A percentile compares a stretch with the other conserved stretches of the same genome.
phyloP scores from a whole-genome alignment of 2,113 vertebrate species.

The Strigops habroptila region DNA sequence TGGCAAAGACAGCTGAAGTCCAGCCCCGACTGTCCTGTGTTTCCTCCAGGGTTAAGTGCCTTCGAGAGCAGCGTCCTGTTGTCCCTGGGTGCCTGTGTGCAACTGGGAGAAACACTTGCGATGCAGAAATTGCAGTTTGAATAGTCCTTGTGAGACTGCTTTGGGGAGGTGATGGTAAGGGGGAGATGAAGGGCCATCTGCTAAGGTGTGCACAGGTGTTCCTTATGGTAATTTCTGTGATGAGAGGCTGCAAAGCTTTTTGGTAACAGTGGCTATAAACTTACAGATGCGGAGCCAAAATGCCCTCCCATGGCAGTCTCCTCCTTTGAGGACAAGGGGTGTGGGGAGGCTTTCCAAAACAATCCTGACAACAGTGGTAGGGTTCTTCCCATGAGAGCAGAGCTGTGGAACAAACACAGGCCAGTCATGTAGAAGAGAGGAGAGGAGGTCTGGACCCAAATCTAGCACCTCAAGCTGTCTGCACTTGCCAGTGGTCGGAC shows the following conservation, averaged over 20 bases:
- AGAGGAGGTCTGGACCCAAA: background rate
- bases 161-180: background rate
- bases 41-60: background rate
- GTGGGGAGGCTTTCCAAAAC: background rate
- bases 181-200: background rate
- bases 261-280: background rate
- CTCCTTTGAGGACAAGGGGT: background rate
- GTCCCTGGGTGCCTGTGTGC: rapidly evolving
- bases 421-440: background rate
- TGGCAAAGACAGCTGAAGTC: background rate
- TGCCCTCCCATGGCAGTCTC: background rate
- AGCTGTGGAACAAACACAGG: background rate
- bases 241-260: background rate
- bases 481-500: rapidly evolving
- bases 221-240: background rate
- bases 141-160: background rate
- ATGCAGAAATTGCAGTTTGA: rapidly evolving
- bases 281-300: background rate
- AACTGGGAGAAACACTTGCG: background rate
- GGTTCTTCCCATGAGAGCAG: background rate
- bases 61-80: rapidly evolving
- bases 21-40: background rate
- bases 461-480: background rate
- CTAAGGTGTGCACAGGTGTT: background rate
- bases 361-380: background rate